Evolutionary conservation across 2,888 invertebrate genomes (phyloP), one percentile per base, ranked within the genome.

Genomic region (Bembecia ichneumoniformis): DNA sequence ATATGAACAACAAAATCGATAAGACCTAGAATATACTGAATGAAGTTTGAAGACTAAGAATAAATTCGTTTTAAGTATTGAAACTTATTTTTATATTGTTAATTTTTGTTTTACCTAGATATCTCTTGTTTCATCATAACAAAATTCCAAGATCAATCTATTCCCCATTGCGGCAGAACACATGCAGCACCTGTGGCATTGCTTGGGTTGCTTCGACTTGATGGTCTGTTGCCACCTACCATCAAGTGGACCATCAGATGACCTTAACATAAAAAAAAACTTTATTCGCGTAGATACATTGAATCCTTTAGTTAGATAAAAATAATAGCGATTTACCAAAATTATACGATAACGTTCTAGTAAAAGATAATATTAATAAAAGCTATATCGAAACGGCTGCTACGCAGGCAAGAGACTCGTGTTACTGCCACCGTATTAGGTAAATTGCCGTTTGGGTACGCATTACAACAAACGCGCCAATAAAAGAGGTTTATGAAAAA

Each of bases 401-500:
- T 34, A 47, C 17, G 36, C 34, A 13, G 15, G 20, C 49, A 48
- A 36, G 48, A 36, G 48, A 48, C 51, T 48, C 47, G 47, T 35
- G 48, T 49, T 49, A 58, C 54, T 51, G 52, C 35, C 47, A 44
- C 40, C 53, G 56, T 59, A 64, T 70, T 64, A 67, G 52, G 52
- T 52, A 55, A 60, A 66, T 60, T 60, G 57, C 61, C 56, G 53
- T 55, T 64, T 52, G 54, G 51, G 55, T 57, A 55, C 58, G 55
- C 66, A 64, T 74, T 71, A 66, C 65, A 67, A 58, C 60, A 54
- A 68, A 67, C 59, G 63, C 52, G 50, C 50, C 56, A 53, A 71
- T 77, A 73, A 74, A 74, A 63, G 53, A 64, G 59, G 57, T 74
- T 71, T 67, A 72, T 71, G 64, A 64, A 66, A 52, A 51, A 53